phyloP scores from a whole-genome alignment of 2,797 vertebrate genomes.

The Astyanax mexicanus region DNA sequence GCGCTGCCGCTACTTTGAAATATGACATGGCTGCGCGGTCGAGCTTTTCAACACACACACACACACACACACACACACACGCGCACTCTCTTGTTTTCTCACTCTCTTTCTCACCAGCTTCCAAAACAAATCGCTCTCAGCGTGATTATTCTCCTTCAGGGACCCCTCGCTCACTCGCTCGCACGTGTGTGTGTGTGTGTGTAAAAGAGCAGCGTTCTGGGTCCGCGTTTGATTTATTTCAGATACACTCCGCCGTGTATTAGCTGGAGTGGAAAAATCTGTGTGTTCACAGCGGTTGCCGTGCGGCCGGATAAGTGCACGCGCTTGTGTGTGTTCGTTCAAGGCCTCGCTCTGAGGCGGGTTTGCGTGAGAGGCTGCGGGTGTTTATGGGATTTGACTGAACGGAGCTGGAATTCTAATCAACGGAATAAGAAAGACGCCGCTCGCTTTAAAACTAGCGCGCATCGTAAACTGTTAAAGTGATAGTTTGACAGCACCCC shows the following conservation, averaged over 20 bases:
- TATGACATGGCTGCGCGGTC: slow-evolving; percentile 70
- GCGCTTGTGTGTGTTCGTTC: neutral
- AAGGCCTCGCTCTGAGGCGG: neutral
- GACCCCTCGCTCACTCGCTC: neutral
- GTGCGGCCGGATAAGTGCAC: neutral
- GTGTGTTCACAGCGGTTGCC: slow-evolving; percentile 6
- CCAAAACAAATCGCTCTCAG: slow-evolving; percentile 55
- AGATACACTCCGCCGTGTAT: slow-evolving; percentile 47
- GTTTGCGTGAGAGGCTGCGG: neutral
- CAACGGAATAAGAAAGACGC: neutral
- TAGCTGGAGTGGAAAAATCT: slow-evolving; percentile 40
- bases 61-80: neutral
- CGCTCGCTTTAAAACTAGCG: neutral
- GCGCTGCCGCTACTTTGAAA: slow-evolving; percentile 58
- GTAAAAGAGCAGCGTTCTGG: slow-evolving; percentile 18
- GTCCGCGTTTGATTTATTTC: slow-evolving; percentile 52
- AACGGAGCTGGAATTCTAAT: slow-evolving; percentile 5
- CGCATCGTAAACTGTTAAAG: too few species aligned
- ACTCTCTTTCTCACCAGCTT: slow-evolving; percentile 42
- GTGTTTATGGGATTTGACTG: slow-evolving; percentile 32
- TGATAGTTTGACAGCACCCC: too few species aligned
- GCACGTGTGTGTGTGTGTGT: neutral
- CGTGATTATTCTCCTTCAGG: slow-evolving; percentile 49
- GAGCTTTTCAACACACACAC: slow-evolving; percentile 54
- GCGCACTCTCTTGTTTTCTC: slow-evolving; percentile 37